Evolutionary conservation across 2,888 invertebrate genomes (phyloP), one percentile per base, ranked within the genome.

Genomic region (Apeira syringaria): DNA sequence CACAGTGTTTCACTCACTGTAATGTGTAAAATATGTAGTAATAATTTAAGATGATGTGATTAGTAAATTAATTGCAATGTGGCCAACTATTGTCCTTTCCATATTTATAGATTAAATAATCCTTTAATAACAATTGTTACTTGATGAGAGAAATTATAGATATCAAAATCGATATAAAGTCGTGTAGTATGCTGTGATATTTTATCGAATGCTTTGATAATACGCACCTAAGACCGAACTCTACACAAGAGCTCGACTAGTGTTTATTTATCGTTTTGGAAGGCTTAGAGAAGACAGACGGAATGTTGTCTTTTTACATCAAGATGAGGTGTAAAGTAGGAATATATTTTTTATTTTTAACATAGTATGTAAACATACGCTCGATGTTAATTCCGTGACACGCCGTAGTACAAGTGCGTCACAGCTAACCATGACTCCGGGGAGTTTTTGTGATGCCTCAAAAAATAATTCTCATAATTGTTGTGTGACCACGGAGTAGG

Each of bases 211-310:
- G 64, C 37, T 64, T 59, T 50, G 46, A 65, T 53, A 74, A 79
- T 84, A 78, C 49, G 30, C 42, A 42, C 53, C 63, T 44, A 42
- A 51, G 53, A 68, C 63, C 68, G 69, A 71, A 66, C 77, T 79
- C 69, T 68, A 75, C 62, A 76, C 70, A 67, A 80, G 82, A 76
- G 68, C 67, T 67, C 67, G 73, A 63, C 77, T 83, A 83, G 85
- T 87, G 87, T 87, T 88, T 88, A 86, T 86, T 88, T 86, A 86
- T 86, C 85, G 83, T 85, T 88, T 86, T 84, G 79, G 82, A 84
- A 74, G 85, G 80, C 82, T 84, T 80, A 79, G 74, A 77, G 79
- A 79, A 86, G 84, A 84, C 84, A 80, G 82, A 83, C 80, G 86
- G 83, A 86, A 86, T 87, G 84, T 76, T 79, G 66, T 81, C 78